Conservation (phyloP, 2,888 invertebrate species). For the Phyllotreta striolata region DNA sequence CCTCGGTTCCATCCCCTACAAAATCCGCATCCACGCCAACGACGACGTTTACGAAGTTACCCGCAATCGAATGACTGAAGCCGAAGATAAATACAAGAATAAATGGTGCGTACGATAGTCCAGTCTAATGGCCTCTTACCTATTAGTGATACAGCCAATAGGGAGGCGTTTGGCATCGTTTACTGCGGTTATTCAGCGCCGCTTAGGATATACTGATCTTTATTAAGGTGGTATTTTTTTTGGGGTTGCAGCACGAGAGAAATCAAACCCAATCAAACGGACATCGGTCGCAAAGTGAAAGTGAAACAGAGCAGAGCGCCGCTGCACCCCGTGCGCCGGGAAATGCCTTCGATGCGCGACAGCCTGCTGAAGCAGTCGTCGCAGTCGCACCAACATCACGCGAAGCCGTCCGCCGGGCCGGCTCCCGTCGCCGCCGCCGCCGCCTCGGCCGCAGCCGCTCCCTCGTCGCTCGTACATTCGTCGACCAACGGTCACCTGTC, state of each 20-base stretch:
- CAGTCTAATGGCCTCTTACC: no score
- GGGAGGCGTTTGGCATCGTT: no score
- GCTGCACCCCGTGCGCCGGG: constrained; percentile 48
- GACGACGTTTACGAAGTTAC: constrained; percentile 96
- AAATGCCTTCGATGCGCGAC: constrained; percentile 55
- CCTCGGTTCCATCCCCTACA: constrained; percentile 85
- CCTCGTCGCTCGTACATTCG: constrained; percentile 51
- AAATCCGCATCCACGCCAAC: constrained; percentile 92
- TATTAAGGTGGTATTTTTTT: no score
- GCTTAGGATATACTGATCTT: no score
- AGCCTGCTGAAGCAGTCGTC: constrained; percentile 53
- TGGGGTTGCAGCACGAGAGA: no score
- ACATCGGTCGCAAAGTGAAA: constrained; percentile 88
- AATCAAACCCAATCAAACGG: constrained; percentile 90
- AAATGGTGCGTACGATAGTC: constrained; percentile 85
- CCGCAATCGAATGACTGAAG: constrained; percentile 88
- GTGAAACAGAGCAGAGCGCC: constrained; percentile 65
- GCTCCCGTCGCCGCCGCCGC: constrained; percentile 52
- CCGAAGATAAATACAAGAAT: constrained; percentile 91
- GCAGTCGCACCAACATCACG: constrained; percentile 44
- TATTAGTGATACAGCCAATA: no score
- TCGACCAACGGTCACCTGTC: constrained; percentile 51
- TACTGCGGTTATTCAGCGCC: no score
- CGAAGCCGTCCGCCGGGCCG: constrained; percentile 41
- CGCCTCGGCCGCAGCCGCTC: constrained; percentile 52